Evolutionary conservation across 2,888 invertebrate species (phyloP).

Genomic region (Mesoligia furuncula): DNA sequence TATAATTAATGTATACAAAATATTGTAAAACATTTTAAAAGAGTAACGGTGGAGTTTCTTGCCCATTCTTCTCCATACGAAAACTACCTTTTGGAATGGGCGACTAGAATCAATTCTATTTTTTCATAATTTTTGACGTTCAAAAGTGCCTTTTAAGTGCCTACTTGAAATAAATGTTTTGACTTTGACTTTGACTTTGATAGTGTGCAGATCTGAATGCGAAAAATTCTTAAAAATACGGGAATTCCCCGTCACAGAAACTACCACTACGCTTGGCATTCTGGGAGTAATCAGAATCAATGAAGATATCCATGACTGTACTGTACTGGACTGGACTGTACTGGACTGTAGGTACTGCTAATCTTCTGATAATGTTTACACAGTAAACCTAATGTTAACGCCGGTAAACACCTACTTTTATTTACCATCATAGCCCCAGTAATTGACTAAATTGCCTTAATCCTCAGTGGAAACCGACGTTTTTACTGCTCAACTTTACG

Average conservation of each 20-base stretch:
- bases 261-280: neutral
- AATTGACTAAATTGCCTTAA: conserved; percentile 55
- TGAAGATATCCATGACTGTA: conserved; percentile 7
- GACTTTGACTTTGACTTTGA: too few species aligned
- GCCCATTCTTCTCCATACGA: too few species aligned
- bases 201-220: neutral
- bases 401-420: conserved; percentile 41
- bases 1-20: too few species aligned
- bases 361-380: neutral
- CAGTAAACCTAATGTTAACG: conserved; percentile 15
- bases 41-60: too few species aligned
- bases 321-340: neutral
- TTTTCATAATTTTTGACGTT: too few species aligned
- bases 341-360: neutral
- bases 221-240: neutral
- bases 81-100: too few species aligned
- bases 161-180: too few species aligned
- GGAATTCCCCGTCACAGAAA: neutral
- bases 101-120: too few species aligned
- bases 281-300: neutral
- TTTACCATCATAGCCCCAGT: conserved; percentile 28
- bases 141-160: too few species aligned
- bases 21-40: too few species aligned
- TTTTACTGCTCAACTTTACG: conserved; percentile 54
- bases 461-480: conserved; percentile 35